A percentile compares a stretch with the other conserved stretches of the same genome.
Conservation (phyloP, 2,888 invertebrate species). For the Choreutis nemorana region DNA sequence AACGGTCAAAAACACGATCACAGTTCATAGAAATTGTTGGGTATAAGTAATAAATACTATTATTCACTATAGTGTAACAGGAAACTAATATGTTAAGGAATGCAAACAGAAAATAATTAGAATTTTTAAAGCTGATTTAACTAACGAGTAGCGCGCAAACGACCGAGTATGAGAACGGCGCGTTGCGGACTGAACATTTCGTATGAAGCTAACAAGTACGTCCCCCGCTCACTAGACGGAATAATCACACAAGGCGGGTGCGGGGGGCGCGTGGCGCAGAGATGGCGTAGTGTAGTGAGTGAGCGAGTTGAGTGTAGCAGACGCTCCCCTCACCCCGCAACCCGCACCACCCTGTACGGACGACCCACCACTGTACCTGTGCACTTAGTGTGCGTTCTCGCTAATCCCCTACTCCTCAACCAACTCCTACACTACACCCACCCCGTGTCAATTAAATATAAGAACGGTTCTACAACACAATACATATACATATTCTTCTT, state of each 20-base stretch:
- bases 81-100: conserved; percentile 27
- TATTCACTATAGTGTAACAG: conserved; percentile 13
- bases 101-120: conserved; percentile 30
- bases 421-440: conserved; percentile 6
- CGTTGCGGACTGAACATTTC: conserved; percentile 43
- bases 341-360: conserved; percentile 10
- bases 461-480: too few relatives aligned
- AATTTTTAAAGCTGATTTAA: conserved; percentile 26
- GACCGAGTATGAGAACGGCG: conserved; percentile 36
- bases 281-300: too few relatives aligned
- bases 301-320: conserved; percentile 14
- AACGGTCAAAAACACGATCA: conserved; percentile 29
- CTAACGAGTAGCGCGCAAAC: conserved; percentile 25
- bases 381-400: conserved; percentile 14
- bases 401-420: conserved; percentile 14
- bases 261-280: conserved; percentile 19
- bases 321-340: conserved; percentile 16
- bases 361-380: neutral
- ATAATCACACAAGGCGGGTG: conserved; percentile 42
- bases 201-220: conserved; percentile 39
- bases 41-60: conserved; percentile 9
- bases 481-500: too few relatives aligned
- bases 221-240: conserved; percentile 50
- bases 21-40: conserved; percentile 34
- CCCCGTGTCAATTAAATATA: too few relatives aligned